phyloP scores from a whole-genome alignment of 2,888 invertebrate species.

The Ornithoptera priamus region DNA sequence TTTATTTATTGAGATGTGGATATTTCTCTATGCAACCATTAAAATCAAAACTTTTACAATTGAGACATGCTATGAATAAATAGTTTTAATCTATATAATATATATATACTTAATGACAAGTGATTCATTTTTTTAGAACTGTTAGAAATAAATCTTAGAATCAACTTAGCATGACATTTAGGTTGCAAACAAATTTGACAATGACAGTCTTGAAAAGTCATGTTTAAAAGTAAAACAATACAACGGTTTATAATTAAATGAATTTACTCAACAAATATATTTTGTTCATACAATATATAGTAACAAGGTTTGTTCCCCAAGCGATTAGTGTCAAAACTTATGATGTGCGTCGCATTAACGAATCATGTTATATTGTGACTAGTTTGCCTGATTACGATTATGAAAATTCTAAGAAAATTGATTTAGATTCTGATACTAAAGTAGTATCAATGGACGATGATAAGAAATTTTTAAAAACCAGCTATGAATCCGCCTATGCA shows the following conservation, averaged over 20 bases:
- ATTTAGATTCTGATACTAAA: slow-evolving; percentile 30
- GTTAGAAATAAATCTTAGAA: background rate
- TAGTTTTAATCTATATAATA: no score
- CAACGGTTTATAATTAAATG: slow-evolving; percentile 34
- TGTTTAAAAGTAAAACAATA: slow-evolving; percentile 14
- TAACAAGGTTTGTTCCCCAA: slow-evolving; percentile 44
- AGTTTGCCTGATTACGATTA: slow-evolving; percentile 51
- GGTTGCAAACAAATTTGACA: background rate
- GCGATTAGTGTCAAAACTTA: slow-evolving; percentile 56
- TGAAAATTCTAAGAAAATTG: slow-evolving; percentile 32
- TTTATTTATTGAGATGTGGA: no score
- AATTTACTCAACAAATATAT: slow-evolving; percentile 39
- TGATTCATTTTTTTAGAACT: background rate
- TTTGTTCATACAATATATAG: slow-evolving; percentile 49
- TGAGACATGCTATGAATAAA: no score
- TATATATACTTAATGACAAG: no score
- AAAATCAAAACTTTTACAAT: no score
- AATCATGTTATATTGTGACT: slow-evolving; percentile 60
- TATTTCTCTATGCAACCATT: no score
- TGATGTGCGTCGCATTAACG: slow-evolving; percentile 61
- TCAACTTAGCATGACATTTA: background rate
- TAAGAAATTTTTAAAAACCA: slow-evolving; percentile 29
- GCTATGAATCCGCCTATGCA: slow-evolving; percentile 1
- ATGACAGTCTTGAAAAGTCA: slow-evolving; percentile 2
- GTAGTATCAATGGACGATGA: slow-evolving; percentile 35